A percentile compares a stretch with the other conserved stretches of the same genome.
These are phyloP conservation scores for Dicyrtomina minuta DNA, from an alignment of 2,888 invertebrate genomes.

Conservation along the genomic window DNA sequence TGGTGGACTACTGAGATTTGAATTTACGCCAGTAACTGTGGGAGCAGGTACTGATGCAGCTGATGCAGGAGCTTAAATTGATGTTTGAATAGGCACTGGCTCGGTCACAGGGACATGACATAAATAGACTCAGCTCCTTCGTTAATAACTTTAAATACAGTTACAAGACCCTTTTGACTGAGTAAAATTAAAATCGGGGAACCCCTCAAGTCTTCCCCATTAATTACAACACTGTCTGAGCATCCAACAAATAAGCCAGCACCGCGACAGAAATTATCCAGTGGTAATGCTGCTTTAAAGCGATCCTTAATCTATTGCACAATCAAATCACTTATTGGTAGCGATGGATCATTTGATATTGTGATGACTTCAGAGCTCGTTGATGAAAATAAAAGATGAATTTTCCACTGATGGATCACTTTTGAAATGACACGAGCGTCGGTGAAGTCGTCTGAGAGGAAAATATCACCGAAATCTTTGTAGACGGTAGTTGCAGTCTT, in stretches of 20 bases:
- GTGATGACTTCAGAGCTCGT: conserved; percentile 18
- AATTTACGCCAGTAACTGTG: no score
- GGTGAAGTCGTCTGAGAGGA: conserved; percentile 22
- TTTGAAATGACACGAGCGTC: conserved; percentile 10
- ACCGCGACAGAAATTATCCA: conserved; percentile 29
- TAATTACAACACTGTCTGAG: background rate
- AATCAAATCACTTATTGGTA: conserved; percentile 12
- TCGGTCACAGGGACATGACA: conserved; percentile 3
- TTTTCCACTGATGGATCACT: conserved; percentile 21
- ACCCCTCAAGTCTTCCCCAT: conserved; percentile 6
- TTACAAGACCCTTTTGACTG: conserved; percentile 19
- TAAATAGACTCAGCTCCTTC: conserved; percentile 12
- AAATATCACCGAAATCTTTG: conserved; percentile 28
- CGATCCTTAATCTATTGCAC: conserved; percentile 26
- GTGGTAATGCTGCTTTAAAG: conserved; percentile 20
- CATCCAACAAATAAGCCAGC: conserved; percentile 13
- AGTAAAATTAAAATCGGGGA: conserved; percentile 12
- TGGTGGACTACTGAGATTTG: background rate
- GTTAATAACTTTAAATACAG: conserved; percentile 12
- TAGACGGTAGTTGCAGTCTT: conserved; percentile 22
- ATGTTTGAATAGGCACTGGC: background rate
- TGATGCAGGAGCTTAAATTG: background rate
- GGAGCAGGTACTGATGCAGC: background rate
- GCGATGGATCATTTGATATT: conserved; percentile 8
- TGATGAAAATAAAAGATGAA: conserved; percentile 20